These are phyloP conservation scores for Diachrysia chrysitis DNA, from an alignment of 2,888 invertebrate genomes.

Conservation along the genomic window DNA sequence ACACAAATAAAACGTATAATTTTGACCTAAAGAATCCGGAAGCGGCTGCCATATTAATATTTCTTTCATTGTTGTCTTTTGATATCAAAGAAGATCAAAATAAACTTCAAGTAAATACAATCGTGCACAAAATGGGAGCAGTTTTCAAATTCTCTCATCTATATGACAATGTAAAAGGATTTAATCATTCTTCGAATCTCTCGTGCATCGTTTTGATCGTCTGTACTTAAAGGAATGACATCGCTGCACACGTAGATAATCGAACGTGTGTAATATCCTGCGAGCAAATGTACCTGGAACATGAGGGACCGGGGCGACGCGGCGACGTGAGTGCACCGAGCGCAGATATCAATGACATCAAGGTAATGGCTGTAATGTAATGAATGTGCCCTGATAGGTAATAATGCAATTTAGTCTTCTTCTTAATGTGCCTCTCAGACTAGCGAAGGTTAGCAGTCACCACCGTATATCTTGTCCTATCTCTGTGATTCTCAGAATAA, in stretches of 20 bases:
- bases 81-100: not conserved
- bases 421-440: no score
- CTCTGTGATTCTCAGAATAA: no score
- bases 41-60: not conserved
- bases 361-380: not conserved
- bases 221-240: not conserved
- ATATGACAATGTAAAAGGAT: not conserved
- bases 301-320: constrained; percentile 10
- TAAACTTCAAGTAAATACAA: not conserved
- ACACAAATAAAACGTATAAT: constrained; percentile 4
- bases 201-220: constrained; percentile 1
- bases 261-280: constrained; percentile 43
- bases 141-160: not conserved
- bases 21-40: constrained; percentile 2
- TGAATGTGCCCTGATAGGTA: not conserved
- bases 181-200: not conserved
- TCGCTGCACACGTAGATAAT: constrained; percentile 24
- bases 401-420: no score
- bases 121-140: not conserved
- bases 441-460: no score
- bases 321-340: constrained; percentile 10
- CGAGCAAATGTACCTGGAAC: constrained; percentile 7
- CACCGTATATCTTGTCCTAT: no score
- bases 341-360: not conserved
- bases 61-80: constrained; percentile 2